Conservation (phyloP, 2,888 invertebrate genomes). For the Ormyrus pomaceus region DNA sequence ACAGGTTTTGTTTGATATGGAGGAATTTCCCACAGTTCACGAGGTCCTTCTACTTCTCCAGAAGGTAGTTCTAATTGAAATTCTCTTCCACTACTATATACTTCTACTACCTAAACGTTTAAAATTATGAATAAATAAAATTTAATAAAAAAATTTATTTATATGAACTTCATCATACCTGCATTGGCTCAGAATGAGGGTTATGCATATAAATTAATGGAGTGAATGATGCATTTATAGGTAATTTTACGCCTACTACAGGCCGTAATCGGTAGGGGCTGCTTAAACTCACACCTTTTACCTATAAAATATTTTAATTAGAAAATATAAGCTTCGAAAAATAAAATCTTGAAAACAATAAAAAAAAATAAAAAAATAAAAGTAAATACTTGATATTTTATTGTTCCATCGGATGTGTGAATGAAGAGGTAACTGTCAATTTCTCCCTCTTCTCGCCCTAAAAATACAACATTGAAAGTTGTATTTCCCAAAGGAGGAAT, state of each 20-base stretch:
- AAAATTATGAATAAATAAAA: constrained; percentile 14
- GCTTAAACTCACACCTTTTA: constrained; percentile 89
- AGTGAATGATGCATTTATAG: constrained; percentile 92
- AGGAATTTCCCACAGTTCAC: constrained; percentile 92
- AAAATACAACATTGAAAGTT: constrained; percentile 95
- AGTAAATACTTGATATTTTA: constrained; percentile 85
- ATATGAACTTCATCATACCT: constrained; percentile 78
- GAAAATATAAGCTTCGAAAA: constrained; percentile 16
- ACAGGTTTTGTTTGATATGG: constrained; percentile 92
- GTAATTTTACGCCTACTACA: constrained; percentile 92
- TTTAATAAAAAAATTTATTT: constrained; percentile 36
- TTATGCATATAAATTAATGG: constrained; percentile 95
- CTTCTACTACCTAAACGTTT: constrained; percentile 81
- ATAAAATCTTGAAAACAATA: constrained; percentile 13
- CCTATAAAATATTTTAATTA: constrained; percentile 75
- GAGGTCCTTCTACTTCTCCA: constrained; percentile 87
- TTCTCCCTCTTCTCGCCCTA: constrained; percentile 93
- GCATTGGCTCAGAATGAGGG: constrained; percentile 91
- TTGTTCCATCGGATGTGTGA: constrained; percentile 95
- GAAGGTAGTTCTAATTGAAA: constrained; percentile 91
- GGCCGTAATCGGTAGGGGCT: constrained; percentile 95
- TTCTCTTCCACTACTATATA: constrained; percentile 92
- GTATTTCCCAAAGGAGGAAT: constrained; percentile 95
- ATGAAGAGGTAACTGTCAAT: constrained; percentile 93
- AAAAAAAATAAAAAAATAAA: too few relatives aligned